Conservation (phyloP, 2,113 vertebrate genomes). For the Galemys pyrenaicus region DNA sequence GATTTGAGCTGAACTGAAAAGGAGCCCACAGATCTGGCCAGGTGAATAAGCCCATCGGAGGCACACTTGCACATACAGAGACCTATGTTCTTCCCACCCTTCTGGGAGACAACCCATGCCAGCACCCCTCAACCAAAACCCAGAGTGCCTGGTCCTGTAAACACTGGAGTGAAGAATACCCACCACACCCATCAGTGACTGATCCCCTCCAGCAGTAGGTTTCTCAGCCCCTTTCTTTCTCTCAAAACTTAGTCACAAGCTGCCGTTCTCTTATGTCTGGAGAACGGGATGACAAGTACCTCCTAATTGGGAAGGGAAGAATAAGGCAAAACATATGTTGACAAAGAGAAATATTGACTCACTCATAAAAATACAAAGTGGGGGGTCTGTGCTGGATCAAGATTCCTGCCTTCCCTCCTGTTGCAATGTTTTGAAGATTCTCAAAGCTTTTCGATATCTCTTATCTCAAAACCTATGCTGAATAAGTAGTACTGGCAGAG, state of each 20-base stretch:
- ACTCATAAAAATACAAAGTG: not conserved
- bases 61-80: not conserved
- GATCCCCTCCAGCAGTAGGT: not conserved
- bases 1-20: not conserved
- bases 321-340: not conserved
- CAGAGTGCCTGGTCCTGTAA: not conserved
- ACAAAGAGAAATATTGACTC: not conserved
- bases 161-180: not conserved
- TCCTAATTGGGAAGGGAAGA: not conserved
- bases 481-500: not conserved
- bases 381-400: not conserved
- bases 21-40: not conserved
- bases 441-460: not conserved
- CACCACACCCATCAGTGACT: accelerated
- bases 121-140: not conserved
- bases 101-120: not conserved
- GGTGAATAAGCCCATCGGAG: not conserved
- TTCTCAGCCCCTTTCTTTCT: not conserved
- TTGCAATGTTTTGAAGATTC: not conserved
- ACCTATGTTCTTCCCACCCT: not conserved
- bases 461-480: not conserved
- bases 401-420: not conserved
- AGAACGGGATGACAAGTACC: not conserved
- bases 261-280: not conserved
- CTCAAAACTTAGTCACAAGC: not conserved